Base-by-base conservation (phyloP, 2,888 invertebrate species). In the Gandaritis pyraliata region DNA sequence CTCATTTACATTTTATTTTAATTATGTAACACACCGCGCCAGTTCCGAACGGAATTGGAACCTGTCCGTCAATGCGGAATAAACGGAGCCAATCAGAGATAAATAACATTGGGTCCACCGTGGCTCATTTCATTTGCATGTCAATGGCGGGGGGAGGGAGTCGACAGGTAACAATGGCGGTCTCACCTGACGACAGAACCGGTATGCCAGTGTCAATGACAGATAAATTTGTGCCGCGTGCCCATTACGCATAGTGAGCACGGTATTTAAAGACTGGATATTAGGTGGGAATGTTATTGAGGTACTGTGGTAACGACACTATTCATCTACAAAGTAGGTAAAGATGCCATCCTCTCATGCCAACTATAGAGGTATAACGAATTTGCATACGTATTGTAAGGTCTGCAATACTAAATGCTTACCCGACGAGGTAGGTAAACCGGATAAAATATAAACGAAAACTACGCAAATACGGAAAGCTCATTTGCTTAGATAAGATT, bases 71-170 rank as follows among this genome's bases (percentile, higher is more conserved):
- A 86, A 88, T 85, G 81, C 83, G 88, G 83, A 85, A 89, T 89
- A 87, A 86, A 88, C 85, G 84, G 81, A 87, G 81, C 88, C 88
- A 91, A 91, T 91, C 89, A 89, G 87, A 91, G 88, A 90, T 91
- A 90, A 90, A 90, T 88, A 90, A 89, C 88, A 80, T 80, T 78
- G 80, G 82, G 88, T 86, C 87, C 82, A 81, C 83, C 81, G 83
- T 77, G 83, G 82, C 82, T 73, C 80, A 82, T 83, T 87, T 85
- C 89, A 90, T 92, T 91, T 90, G 86, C 91, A 91, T 91, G 87
- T 82, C 89, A 87, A 90, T 86, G 84, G 76, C 72, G 77, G 68
- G 75, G 71, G 74, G 76, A 65, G 76, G 71, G 65, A 72, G 65
- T 45, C 68, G 69, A 61, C 75, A 79, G 76, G 76, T 78, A 70